Evolutionary conservation across 2,888 invertebrate species (phyloP), one percentile per base, ranked within the genome.

Genomic region (Aquatica leii): DNA sequence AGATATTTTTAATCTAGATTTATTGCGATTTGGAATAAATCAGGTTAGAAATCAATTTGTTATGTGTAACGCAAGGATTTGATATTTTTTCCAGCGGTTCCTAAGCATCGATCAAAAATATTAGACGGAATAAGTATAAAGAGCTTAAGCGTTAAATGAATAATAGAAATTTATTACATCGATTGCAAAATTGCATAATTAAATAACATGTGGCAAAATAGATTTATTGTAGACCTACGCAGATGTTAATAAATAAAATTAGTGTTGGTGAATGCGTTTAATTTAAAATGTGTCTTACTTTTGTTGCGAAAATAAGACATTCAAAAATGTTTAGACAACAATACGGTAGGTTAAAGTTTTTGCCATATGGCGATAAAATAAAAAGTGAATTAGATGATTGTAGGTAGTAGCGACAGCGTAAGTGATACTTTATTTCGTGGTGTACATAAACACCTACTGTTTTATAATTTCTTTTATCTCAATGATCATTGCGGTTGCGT

Each of bases 1-100:
- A 62, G 59, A 53, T 63, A 64, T 56, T 64, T 64, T 61, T 65
- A 65, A 65, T 61, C 51, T 65, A 60, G 50, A 58, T 40, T 43
- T 49, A 35, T 14, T 52, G 50, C 49, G 51, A 52, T 55, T 41
- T 43, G 49, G 41, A 21, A 64, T 60, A 63, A 63, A 63, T 63
- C 58, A 59, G 50, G 24, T 59, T 50, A 51, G 55, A 37, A 37
- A 34, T 24, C 58, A 51, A 58, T 41, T 49, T 57, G 37, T 55
- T 48, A 57, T 48, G n/a, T n/a, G 11, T 17, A 34, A 24, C 31
- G 12, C 24, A 35, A 18, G 6, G 1, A 17, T 34, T 52, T 35
- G 12, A 14, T 2, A 51, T 5, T 31, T 51, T 51, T 15, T 20
- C 12, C 9, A 12, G 40, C 2, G 40, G 14, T 40, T 2, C 14